phyloP scores from a whole-genome alignment of 1,140 invertebrate genomes.

The Sminthurides bifidus region DNA sequence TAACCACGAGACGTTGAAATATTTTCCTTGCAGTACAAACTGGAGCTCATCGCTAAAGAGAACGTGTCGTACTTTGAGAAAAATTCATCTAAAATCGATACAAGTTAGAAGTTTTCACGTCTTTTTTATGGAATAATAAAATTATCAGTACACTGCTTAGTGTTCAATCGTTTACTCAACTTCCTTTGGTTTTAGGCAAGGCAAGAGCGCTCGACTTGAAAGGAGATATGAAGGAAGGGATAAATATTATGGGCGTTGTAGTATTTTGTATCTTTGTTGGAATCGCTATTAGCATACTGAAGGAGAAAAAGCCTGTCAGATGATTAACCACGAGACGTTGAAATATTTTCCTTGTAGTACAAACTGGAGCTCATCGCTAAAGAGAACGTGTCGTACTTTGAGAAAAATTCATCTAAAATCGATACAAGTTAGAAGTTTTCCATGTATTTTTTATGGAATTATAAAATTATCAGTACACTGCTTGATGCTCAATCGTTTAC shows the following conservation, averaged over 20 bases:
- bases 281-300: conserved; percentile 10
- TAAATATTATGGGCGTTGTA: conserved; percentile 19
- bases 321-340: too few species aligned
- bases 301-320: too few species aligned
- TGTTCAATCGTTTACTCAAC: neutral
- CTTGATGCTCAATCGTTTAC: neutral
- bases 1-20: neutral
- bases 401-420: neutral
- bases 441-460: neutral
- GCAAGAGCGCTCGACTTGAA: neutral
- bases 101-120: neutral
- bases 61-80: neutral
- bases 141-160: neutral
- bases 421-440: neutral
- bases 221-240: neutral
- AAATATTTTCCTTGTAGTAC: neutral
- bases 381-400: neutral
- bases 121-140: neutral
- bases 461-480: neutral
- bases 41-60: neutral
- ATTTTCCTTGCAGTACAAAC: neutral
- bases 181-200: neutral
- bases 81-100: neutral
- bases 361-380: neutral
- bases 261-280: conserved; percentile 10